phyloP scores from a whole-genome alignment of 2,888 invertebrate species.

The Psylliodes chrysocephalus region DNA sequence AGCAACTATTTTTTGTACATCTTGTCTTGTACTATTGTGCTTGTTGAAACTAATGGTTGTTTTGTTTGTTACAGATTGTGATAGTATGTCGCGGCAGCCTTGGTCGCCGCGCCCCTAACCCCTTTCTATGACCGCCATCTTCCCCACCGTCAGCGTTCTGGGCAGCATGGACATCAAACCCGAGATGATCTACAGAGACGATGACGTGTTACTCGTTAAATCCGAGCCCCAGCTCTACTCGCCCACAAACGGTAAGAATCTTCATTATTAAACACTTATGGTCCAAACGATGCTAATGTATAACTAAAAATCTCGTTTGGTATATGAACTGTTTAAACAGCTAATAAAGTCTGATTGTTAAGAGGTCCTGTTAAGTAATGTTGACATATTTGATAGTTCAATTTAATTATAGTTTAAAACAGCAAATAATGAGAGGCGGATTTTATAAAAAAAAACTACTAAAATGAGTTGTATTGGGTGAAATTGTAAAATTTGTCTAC shows the following conservation, averaged over 20 bases:
- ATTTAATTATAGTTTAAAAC: too few species aligned
- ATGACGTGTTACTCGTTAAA: constrained; percentile 65
- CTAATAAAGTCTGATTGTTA: too few species aligned
- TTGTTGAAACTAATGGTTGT: constrained; percentile 7
- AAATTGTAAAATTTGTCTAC: too few species aligned
- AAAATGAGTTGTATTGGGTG: too few species aligned
- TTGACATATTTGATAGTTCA: too few species aligned
- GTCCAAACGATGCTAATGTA: neutral
- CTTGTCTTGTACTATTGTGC: too few species aligned
- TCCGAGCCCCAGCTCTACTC: constrained; percentile 63
- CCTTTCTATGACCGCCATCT: constrained; percentile 55
- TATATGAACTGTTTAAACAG: neutral
- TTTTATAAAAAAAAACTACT: too few species aligned
- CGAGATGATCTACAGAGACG: constrained; percentile 71
- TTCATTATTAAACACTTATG: neutral
- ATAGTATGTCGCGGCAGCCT: constrained; percentile 60
- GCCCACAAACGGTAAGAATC: constrained; percentile 47
- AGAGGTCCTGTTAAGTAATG: too few species aligned
- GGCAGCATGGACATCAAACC: constrained; percentile 72
- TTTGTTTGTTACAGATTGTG: constrained; percentile 58
- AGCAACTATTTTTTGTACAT: too few species aligned
- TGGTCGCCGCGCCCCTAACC: constrained; percentile 50
- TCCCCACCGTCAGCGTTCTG: constrained; percentile 44
- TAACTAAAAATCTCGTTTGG: neutral
- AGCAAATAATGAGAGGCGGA: too few species aligned